Base-by-base conservation (phyloP, 2,888 invertebrate genomes). In the Balanococcus diminutus region DNA sequence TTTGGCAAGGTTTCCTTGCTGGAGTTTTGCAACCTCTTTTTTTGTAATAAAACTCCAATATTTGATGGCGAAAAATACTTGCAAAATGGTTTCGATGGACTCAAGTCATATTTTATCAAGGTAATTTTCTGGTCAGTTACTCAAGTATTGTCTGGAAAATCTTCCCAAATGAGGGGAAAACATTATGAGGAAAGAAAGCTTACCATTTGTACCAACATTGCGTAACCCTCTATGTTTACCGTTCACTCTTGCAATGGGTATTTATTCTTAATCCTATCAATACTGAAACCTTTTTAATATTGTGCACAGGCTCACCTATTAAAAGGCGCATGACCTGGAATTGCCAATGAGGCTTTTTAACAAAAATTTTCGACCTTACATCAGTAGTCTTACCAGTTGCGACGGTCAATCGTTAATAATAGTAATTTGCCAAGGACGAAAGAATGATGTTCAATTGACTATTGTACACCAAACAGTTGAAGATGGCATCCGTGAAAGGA, bases 361-460 rank as follows among this genome's bases (percentile, higher is more conserved):
- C n/a, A n/a, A 75, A 75, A 75, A 32, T 75, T 75, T n/a, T 75
- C 75, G 75, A 75, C 75, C 75, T 75, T 75, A 32, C 19, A 9
- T 51, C n/a, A 61, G 25, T 32, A 6, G 32, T 32, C 75, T 16
- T 75, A 75, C 75, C 32, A 75, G 75, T 75, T 32, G 61, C 28
- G 25, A 0, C 75, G 32, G 75, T 32, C 75, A 75, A 75, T 75
- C 75, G 75, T 75, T 75, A 75, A 75, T 75, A 75, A 75, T 32
- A 75, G 75, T 75, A 75, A 75, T 75, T 75, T 75, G 32, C 75
- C 32, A 75, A 75, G 75, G 75, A 75, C 75, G 75, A 67, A 9
- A 36, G 32, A 75, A 75, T 19, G 16, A 32, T 11, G 67, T 67
- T 67, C 67, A 28, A 67, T 75, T n/a, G 36, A n/a, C 75, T 32